Conservation (phyloP, 2,113 vertebrate species). For the Butorides virescens region DNA sequence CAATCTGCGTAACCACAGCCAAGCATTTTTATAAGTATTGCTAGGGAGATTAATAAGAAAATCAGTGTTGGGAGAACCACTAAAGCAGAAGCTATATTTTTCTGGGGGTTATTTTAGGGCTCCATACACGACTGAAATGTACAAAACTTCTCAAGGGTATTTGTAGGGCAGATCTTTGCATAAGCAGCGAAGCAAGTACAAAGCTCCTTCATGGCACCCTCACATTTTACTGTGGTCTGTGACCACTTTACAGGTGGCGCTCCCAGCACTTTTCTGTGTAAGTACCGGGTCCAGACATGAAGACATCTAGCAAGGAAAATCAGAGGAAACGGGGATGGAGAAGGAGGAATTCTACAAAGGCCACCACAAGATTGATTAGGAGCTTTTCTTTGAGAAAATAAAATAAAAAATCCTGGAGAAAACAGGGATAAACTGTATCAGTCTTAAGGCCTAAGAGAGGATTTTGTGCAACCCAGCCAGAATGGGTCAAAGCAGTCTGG, state of each 20-base stretch:
- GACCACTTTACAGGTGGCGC: not conserved
- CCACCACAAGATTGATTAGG: not conserved
- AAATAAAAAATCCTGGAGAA: not conserved
- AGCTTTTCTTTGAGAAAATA: not conserved
- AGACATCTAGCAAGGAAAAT: not conserved
- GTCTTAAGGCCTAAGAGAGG: not conserved
- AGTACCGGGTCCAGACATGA: not conserved
- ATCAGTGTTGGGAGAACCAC: conserved; percentile 20
- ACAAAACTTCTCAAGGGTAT: not conserved
- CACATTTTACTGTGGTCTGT: not conserved
- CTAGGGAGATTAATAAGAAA: conserved; percentile 63
- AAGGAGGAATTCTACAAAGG: not conserved
- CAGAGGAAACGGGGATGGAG: not conserved
- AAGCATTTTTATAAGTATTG: conserved; percentile 60
- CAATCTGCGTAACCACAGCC: conserved; percentile 63
- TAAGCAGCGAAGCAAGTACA: not conserved
- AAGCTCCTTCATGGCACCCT: not conserved
- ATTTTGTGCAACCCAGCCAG: not conserved
- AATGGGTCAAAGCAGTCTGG: not conserved
- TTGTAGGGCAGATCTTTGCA: not conserved
- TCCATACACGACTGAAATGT: not conserved
- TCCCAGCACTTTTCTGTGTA: not conserved
- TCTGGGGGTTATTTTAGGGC: not conserved
- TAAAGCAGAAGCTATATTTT: conserved; percentile 34
- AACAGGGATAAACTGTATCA: not conserved